Percentiles rank a stretch among this genome's conserved stretches.
phyloP scores from a whole-genome alignment of 1,140 invertebrate species.

The Bombus confusus region DNA sequence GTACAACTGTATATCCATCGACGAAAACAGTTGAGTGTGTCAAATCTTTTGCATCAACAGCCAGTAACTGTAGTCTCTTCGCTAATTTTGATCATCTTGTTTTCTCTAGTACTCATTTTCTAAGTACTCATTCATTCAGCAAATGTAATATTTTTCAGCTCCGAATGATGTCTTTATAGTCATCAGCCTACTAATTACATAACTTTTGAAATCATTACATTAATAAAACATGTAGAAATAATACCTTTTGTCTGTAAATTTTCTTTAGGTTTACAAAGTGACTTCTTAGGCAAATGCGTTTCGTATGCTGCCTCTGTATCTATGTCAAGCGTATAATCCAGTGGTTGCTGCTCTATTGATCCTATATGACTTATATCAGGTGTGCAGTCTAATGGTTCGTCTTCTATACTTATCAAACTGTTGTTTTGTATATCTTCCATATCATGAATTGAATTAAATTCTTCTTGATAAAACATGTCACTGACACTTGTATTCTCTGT shows the following conservation, averaged over 20 bases:
- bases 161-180: slow-evolving; percentile 42
- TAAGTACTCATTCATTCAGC: background rate
- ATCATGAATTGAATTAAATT: slow-evolving; percentile 44
- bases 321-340: slow-evolving; percentile 67
- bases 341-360: slow-evolving; percentile 56
- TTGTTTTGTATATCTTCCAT: slow-evolving; percentile 29
- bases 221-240: slow-evolving; percentile 32
- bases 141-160: slow-evolving; percentile 35
- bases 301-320: slow-evolving; percentile 54
- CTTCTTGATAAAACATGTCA: slow-evolving; percentile 39
- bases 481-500: slow-evolving; percentile 23
- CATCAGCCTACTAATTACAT: slow-evolving; percentile 44
- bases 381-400: slow-evolving; percentile 71
- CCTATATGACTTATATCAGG: slow-evolving; percentile 57
- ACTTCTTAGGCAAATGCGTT: slow-evolving; percentile 36
- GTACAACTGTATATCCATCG: slow-evolving; percentile 36
- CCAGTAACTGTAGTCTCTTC: background rate
- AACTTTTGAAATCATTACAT: slow-evolving; percentile 23
- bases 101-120: background rate
- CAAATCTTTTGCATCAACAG: slow-evolving; percentile 55
- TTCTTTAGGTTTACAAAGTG: slow-evolving; percentile 50
- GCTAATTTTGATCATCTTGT: slow-evolving; percentile 6
- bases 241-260: slow-evolving; percentile 61
- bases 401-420: slow-evolving; percentile 47
- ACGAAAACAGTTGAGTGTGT: slow-evolving; percentile 47